A percentile compares a stretch with the other conserved stretches of the same genome.
Evolutionary conservation across 2,888 invertebrate species (phyloP).

Genomic region (Mactromeris polynyma): DNA sequence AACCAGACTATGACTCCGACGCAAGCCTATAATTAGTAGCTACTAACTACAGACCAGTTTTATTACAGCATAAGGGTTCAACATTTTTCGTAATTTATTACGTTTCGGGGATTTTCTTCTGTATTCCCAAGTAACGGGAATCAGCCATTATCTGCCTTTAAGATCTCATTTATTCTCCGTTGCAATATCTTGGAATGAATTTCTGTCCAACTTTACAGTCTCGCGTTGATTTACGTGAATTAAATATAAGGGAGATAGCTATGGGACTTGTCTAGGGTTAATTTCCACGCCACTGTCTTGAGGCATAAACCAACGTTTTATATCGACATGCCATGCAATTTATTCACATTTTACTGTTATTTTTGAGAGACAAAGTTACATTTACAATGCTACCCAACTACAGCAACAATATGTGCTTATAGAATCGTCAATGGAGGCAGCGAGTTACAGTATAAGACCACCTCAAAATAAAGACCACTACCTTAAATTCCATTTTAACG

Average conservation of each 20-base stretch:
- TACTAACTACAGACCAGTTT: constrained; percentile 51
- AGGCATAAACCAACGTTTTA: constrained; percentile 35
- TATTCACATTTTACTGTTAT: neutral
- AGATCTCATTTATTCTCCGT: constrained; percentile 69
- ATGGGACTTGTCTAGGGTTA: constrained; percentile 32
- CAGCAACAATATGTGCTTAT: neutral
- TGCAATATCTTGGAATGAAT: constrained; percentile 67
- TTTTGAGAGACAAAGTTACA: neutral
- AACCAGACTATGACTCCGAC: constrained; percentile 21
- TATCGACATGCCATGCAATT: constrained; percentile 7
- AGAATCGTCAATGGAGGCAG: too few relatives aligned
- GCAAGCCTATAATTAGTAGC: constrained; percentile 28
- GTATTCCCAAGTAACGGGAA: constrained; percentile 58
- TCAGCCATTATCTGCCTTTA: constrained; percentile 67
- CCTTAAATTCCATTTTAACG: too few relatives aligned
- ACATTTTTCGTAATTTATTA: constrained; percentile 67
- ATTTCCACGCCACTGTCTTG: constrained; percentile 37
- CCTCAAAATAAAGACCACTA: too few relatives aligned
- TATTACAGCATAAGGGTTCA: constrained; percentile 65
- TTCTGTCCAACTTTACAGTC: constrained; percentile 56
- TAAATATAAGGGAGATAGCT: constrained; percentile 49
- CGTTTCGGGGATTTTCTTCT: constrained; percentile 64
- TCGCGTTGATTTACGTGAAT: constrained; percentile 63
- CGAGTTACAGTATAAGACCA: too few relatives aligned
- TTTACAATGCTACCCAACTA: neutral